Conservation (phyloP, 2,113 vertebrate species). For the Numida meleagris region DNA sequence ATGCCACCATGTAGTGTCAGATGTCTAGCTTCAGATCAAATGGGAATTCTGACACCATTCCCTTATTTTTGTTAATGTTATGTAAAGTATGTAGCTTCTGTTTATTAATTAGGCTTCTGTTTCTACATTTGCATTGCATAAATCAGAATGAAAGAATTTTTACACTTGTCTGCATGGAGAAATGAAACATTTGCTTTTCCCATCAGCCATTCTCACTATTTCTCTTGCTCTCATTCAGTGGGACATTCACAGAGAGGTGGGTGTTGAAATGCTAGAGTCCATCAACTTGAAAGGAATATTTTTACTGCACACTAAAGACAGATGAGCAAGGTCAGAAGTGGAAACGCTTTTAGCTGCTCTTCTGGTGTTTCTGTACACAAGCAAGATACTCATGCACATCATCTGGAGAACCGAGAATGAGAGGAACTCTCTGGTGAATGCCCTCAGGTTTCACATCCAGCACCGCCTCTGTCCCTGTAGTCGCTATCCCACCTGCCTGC, state of each 20-base stretch:
- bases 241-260: not conserved
- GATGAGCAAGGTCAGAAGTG: not conserved
- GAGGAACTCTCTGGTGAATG: slow-evolving; percentile 91
- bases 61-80: not conserved
- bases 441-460: slow-evolving; percentile 89
- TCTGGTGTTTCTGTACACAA: slow-evolving; percentile 87
- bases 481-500: slow-evolving; percentile 93
- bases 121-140: not conserved
- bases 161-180: not conserved
- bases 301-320: not conserved
- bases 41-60: not conserved
- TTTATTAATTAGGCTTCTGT: not conserved
- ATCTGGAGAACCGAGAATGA: slow-evolving; percentile 89
- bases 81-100: not conserved
- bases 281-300: not conserved
- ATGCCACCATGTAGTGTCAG: not conserved
- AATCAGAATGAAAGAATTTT: not conserved
- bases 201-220: not conserved
- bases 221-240: not conserved
- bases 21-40: not conserved
- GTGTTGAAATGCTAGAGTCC: not conserved
- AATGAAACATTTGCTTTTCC: not conserved
- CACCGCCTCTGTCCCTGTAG: slow-evolving; percentile 87
- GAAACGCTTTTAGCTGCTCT: slow-evolving; percentile 41
- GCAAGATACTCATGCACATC: slow-evolving; percentile 92